Evolutionary conservation across 2,797 vertebrate species (phyloP).

Genomic region (Mus minutoides): DNA sequence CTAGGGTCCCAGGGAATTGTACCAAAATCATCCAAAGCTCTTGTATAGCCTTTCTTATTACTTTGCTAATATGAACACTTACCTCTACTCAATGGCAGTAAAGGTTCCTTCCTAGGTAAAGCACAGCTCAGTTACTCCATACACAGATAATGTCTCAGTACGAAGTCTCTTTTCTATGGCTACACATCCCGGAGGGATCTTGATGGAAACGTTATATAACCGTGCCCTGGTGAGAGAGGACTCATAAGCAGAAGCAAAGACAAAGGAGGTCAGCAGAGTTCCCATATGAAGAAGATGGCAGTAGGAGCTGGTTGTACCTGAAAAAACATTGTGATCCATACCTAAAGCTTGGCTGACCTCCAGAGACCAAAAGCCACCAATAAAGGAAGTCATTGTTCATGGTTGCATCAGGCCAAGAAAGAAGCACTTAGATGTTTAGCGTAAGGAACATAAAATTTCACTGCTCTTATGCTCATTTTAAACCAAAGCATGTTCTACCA

Average conservation of each 20-base stretch:
- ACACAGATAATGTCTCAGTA: not conserved
- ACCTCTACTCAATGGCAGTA: not conserved
- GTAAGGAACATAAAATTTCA: not conserved
- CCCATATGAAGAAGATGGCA: not conserved
- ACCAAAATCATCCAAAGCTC: not conserved
- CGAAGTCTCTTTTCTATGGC: not conserved
- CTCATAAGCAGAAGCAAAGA: not conserved
- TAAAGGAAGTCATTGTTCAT: not conserved
- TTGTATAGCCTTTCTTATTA: not conserved
- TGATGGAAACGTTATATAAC: not conserved
- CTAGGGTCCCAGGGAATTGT: not conserved
- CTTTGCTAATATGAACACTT: not conserved
- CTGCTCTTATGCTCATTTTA: not conserved
- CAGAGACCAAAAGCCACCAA: not conserved
- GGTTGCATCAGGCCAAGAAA: not conserved
- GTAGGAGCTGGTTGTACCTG: not conserved
- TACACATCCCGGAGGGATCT: not conserved
- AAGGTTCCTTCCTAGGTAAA: not conserved
- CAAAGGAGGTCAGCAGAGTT: fast-evolving
- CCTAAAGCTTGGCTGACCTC: no score
- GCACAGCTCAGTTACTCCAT: not conserved
- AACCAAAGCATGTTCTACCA: not conserved
- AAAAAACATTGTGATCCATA: no score
- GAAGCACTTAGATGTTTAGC: not conserved
- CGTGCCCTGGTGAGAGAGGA: not conserved